A percentile compares a stretch with the other conserved stretches of the same genome.
These are phyloP conservation scores for Eremobia ochroleuca DNA, from an alignment of 2,888 invertebrate genomes.

Conservation along the genomic window DNA sequence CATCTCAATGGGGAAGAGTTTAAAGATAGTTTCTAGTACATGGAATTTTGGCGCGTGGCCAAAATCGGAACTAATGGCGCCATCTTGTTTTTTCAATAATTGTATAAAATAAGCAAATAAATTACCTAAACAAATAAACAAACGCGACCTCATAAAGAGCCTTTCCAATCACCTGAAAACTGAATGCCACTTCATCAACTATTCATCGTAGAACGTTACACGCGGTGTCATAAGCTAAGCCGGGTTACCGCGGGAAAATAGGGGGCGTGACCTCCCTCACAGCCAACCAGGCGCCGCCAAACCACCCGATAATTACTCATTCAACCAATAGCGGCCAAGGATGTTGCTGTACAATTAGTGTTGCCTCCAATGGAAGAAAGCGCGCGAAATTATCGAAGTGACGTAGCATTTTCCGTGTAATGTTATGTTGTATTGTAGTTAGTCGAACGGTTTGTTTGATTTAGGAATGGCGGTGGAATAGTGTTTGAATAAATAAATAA, in stretches of 20 bases:
- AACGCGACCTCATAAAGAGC: slow-evolving; percentile 60
- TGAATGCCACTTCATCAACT: slow-evolving; percentile 86
- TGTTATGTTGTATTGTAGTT: slow-evolving; percentile 70
- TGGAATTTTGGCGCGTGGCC: not conserved
- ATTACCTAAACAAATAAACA: not conserved
- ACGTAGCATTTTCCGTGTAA: slow-evolving; percentile 68
- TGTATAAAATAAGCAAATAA: slow-evolving; percentile 2
- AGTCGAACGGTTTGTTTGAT: slow-evolving; percentile 61
- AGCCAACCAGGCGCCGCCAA: slow-evolving; percentile 80
- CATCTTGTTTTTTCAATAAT: not conserved
- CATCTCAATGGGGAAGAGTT: too few species aligned
- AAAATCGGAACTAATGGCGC: not conserved
- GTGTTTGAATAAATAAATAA: slow-evolving; percentile 24
- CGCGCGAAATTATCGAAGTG: slow-evolving; percentile 69
- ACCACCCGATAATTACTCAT: slow-evolving; percentile 69
- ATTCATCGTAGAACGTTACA: slow-evolving; percentile 83
- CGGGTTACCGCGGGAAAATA: slow-evolving; percentile 76
- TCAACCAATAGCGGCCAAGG: slow-evolving; percentile 78
- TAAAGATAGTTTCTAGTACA: too few species aligned
- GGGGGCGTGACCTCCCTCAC: slow-evolving; percentile 77
- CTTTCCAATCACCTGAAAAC: slow-evolving; percentile 62
- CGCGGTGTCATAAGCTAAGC: slow-evolving; percentile 76
- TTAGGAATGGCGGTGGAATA: slow-evolving; percentile 39
- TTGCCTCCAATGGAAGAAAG: slow-evolving; percentile 75
- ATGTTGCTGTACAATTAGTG: slow-evolving; percentile 73